Evolutionary conservation across 2,888 invertebrate genomes (phyloP).

Genomic region (Drosophila diplacantha): DNA sequence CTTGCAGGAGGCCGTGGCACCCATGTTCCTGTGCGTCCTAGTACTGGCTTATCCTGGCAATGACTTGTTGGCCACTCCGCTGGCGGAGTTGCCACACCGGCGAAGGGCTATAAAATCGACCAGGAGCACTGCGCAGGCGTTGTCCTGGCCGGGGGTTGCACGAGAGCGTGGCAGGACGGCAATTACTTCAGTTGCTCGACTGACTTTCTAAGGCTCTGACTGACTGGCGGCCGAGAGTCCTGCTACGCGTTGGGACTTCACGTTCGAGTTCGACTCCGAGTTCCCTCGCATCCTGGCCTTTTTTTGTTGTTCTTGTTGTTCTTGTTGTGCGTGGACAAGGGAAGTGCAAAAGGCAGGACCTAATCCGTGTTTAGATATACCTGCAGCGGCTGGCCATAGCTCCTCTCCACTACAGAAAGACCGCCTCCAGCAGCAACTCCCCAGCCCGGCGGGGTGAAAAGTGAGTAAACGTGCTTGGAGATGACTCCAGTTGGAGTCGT

Average conservation of each 20-base stretch:
- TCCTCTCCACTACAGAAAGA: background rate
- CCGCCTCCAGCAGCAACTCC: background rate
- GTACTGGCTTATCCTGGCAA: background rate
- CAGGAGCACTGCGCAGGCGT: conserved; percentile 49
- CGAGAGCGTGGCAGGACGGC: background rate
- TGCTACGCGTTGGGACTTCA: conserved; percentile 5
- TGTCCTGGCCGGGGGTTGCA: conserved; percentile 10
- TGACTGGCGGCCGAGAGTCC: conserved; percentile 23
- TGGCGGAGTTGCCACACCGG: conserved; percentile 23
- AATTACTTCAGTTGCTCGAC: conserved; percentile 40
- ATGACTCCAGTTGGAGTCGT: background rate
- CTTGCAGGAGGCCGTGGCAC: conserved; percentile 60
- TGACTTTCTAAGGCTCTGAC: conserved; percentile 29
- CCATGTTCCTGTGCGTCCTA: conserved; percentile 60
- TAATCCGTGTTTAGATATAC: background rate
- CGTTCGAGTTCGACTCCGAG: conserved; percentile 4
- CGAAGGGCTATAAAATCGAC: conserved; percentile 23
- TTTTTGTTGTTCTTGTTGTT: background rate
- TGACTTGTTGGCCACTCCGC: conserved; percentile 10
- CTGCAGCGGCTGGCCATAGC: background rate
- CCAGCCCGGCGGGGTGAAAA: background rate
- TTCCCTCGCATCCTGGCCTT: conserved; percentile 1
- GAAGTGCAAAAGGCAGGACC: background rate
- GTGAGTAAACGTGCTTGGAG: background rate
- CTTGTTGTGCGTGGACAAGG: background rate